Evolutionary conservation across 2,797 vertebrate species (phyloP).

Genomic region (Fistularia tabacaria): DNA sequence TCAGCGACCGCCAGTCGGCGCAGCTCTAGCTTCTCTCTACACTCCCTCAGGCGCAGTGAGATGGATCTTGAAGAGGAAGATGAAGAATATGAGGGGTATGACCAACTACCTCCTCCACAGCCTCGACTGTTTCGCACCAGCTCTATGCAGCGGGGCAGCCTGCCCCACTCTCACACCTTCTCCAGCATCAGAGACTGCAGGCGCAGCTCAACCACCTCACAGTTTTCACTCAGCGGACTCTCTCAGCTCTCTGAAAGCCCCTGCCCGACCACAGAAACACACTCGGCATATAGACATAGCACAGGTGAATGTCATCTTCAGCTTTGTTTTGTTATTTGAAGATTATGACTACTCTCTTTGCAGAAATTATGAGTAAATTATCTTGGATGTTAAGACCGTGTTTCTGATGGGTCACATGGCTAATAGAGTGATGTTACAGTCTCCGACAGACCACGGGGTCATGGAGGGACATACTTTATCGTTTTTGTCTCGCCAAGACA

Average conservation of each 20-base stretch:
- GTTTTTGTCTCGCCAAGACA: no score
- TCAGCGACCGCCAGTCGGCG: constrained; percentile 85
- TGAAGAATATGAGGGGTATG: constrained; percentile 90
- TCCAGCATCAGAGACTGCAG: constrained; percentile 92
- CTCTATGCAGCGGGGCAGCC: constrained; percentile 87
- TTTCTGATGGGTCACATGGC: no score
- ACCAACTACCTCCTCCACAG: constrained; percentile 91
- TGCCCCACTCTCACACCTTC: constrained; percentile 95
- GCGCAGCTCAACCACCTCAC: constrained; percentile 82
- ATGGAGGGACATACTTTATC: no score
- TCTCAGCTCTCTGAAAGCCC: constrained; percentile 75
- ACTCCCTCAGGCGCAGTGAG: constrained; percentile 81
- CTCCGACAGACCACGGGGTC: no score
- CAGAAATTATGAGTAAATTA: no score
- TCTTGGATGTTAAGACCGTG: no score
- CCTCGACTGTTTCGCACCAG: constrained; percentile 88
- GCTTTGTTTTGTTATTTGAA: neutral
- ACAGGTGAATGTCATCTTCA: constrained; percentile 76
- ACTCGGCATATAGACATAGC: constrained; percentile 75
- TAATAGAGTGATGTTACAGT: no score
- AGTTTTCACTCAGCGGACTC: constrained; percentile 82
- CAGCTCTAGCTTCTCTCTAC: constrained; percentile 85
- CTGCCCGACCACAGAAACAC: constrained; percentile 75
- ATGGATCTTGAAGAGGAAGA: constrained; percentile 86
- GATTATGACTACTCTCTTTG: no score